phyloP scores from a whole-genome alignment of 2,797 vertebrate genomes.

The Myotis vivesi region DNA sequence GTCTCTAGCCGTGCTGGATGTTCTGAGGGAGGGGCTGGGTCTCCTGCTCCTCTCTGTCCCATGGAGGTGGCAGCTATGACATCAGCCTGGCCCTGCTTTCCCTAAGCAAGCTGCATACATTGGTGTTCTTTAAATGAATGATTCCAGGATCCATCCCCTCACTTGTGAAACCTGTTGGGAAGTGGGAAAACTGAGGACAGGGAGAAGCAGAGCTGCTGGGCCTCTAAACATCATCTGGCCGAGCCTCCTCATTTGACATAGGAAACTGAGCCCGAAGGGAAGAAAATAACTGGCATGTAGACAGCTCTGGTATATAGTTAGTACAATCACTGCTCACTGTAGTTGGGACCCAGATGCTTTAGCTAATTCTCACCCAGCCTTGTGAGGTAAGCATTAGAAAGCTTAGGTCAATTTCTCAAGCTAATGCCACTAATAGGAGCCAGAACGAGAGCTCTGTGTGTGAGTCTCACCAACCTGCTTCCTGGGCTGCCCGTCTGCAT shows the following conservation, averaged over 20 bases:
- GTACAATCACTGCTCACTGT: neutral
- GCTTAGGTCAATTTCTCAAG: neutral
- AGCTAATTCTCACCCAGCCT: neutral
- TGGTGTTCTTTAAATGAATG: neutral
- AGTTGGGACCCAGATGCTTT: neutral
- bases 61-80: neutral
- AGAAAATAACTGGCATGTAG: neutral
- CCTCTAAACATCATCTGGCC: neutral
- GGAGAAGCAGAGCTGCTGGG: neutral
- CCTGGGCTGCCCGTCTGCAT: fast-evolving
- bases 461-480: neutral
- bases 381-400: neutral
- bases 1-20: neutral
- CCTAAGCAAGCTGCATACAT: neutral
- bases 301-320: neutral
- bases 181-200: neutral
- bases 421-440: neutral
- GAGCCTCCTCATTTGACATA: neutral
- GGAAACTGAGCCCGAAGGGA: neutral
- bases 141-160: neutral
- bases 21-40: neutral
- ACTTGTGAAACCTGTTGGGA: neutral
- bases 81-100: neutral
- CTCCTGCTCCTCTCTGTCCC: neutral
- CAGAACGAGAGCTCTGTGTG: neutral